phyloP scores from a whole-genome alignment of 2,113 vertebrate genomes.

The Seriola aureovittata region DNA sequence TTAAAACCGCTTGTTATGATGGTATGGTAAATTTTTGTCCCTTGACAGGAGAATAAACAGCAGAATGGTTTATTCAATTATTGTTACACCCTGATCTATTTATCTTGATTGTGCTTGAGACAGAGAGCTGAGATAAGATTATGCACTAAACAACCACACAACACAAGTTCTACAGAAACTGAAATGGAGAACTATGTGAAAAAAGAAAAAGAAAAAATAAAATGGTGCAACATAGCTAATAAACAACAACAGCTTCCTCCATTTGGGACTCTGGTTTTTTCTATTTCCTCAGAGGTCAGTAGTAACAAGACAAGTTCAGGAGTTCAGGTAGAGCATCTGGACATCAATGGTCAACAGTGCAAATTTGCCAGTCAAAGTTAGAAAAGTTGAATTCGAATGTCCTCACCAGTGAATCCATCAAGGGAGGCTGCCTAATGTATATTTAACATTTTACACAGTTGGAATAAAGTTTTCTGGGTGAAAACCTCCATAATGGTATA shows the following conservation, averaged over 20 bases:
- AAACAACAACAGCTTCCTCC: not conserved
- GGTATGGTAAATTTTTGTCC: conserved; percentile 12
- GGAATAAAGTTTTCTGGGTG: too few species aligned
- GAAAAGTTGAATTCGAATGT: too few species aligned
- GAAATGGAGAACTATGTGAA: not conserved
- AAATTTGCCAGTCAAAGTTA: too few species aligned
- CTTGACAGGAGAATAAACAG: not conserved
- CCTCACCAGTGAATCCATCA: too few species aligned
- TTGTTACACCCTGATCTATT: not conserved
- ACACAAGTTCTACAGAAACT: not conserved
- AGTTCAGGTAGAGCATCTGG: too few species aligned
- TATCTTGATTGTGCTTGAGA: not conserved
- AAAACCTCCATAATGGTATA: not conserved
- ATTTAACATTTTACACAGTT: too few species aligned
- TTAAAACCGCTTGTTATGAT: not conserved
- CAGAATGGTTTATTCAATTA: not conserved
- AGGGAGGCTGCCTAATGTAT: too few species aligned
- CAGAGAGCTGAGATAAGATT: not conserved
- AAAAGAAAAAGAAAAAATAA: not conserved
- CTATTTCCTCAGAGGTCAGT: too few species aligned
- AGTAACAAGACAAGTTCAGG: too few species aligned
- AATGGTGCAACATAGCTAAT: too few species aligned
- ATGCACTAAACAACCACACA: not conserved
- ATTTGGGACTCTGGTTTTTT: not conserved
- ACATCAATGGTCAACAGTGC: too few species aligned